Percentiles rank a stretch among this genome's conserved stretches.
Evolutionary conservation across 2,888 invertebrate species (phyloP).

Genomic region (Agrotis clavis): DNA sequence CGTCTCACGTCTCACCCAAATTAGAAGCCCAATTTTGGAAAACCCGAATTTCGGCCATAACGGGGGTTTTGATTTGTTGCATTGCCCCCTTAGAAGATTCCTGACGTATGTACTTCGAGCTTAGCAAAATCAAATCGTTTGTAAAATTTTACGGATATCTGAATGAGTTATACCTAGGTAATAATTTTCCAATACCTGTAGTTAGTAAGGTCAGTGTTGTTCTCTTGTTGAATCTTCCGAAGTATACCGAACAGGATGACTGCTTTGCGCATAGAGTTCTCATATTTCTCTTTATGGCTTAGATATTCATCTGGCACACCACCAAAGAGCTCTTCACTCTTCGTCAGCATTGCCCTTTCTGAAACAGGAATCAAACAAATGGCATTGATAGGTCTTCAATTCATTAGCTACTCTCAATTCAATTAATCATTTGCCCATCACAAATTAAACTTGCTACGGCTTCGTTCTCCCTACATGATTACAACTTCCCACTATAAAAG

Average conservation of each 20-base stretch:
- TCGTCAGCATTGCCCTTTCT: slow-evolving; percentile 80
- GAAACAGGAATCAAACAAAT: slow-evolving; percentile 50
- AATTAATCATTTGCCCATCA: slow-evolving; percentile 12
- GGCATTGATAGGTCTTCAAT: background rate
- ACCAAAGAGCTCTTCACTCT: slow-evolving; percentile 91
- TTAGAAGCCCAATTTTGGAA: no score
- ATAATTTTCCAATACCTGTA: slow-evolving; percentile 90
- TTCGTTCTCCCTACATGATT: slow-evolving; percentile 32
- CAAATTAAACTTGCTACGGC: slow-evolving; percentile 52
- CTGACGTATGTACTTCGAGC: no score
- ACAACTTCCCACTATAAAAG: slow-evolving; percentile 44
- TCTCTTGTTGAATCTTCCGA: slow-evolving; percentile 92
- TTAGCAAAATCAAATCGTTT: no score
- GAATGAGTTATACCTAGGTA: background rate
- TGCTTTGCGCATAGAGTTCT: slow-evolving; percentile 93
- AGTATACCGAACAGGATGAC: slow-evolving; percentile 93
- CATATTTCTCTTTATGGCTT: slow-evolving; percentile 96
- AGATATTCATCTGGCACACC: slow-evolving; percentile 93
- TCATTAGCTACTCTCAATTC: background rate
- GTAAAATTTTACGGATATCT: background rate
- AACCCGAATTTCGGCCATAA: no score
- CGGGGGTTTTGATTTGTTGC: no score
- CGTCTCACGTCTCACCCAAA: no score
- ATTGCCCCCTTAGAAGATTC: no score
- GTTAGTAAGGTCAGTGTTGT: slow-evolving; percentile 93